phyloP scores from a whole-genome alignment of 2,888 invertebrate genomes.

The Homarus gammarus region DNA sequence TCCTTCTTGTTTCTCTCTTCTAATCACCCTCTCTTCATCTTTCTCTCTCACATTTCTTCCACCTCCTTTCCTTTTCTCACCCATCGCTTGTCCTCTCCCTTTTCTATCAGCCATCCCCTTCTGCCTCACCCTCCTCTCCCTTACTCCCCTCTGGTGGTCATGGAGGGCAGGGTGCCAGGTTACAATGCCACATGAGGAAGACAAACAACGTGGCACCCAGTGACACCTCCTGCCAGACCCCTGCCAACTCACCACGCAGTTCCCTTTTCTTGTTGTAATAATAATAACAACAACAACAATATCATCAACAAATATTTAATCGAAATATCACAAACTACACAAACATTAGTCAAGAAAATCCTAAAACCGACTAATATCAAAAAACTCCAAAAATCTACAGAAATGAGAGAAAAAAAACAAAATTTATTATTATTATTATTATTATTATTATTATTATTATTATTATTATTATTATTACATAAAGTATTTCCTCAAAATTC shows the following conservation, averaged over 20 bases:
- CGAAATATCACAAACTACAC: no score
- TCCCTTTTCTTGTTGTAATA: neutral
- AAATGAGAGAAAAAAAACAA: no score
- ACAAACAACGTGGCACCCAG: constrained; percentile 36
- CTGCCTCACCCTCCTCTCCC: neutral
- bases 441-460: no score
- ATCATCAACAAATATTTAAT: no score
- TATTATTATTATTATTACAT: no score
- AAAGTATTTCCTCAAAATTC: no score
- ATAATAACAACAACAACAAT: no score
- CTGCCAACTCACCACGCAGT: neutral
- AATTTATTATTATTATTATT: no score
- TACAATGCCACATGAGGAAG: constrained; percentile 49
- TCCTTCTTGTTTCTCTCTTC: neutral
- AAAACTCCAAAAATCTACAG: no score
- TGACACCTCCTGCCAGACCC: constrained; percentile 5
- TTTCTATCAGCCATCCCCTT: neutral
- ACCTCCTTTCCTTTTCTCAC: neutral
- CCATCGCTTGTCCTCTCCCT: neutral
- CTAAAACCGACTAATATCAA: no score
- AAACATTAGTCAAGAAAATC: no score
- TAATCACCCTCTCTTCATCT: neutral
- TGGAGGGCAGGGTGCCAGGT: constrained; percentile 25
- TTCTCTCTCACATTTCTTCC: neutral
- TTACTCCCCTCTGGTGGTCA: neutral